A percentile compares a stretch with the other conserved stretches of the same genome.
These are phyloP conservation scores for Bagarius yarrelli DNA, from an alignment of 2,113 vertebrate species.

Conservation along the genomic window DNA sequence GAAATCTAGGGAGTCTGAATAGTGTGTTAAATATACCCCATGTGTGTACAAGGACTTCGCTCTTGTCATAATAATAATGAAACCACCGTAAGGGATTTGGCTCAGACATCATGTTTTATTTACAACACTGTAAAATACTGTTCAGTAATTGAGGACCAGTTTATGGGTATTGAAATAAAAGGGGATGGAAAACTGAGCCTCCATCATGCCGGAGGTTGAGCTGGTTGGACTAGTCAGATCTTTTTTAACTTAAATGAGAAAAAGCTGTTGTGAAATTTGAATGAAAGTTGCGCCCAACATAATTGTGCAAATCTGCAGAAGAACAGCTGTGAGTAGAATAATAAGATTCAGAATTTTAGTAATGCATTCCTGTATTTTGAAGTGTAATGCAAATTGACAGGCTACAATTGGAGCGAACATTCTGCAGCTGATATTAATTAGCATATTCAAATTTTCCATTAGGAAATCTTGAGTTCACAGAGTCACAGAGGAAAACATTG, in stretches of 20 bases:
- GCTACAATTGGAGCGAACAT: not conserved
- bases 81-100: not conserved
- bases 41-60: not conserved
- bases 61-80: not conserved
- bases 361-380: not conserved
- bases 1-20: not conserved
- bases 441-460: not conserved
- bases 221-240: not conserved
- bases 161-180: conserved; percentile 5
- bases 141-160: not conserved
- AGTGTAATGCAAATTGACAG: not conserved
- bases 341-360: not conserved
- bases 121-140: conserved; percentile 1
- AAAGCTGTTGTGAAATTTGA: not conserved
- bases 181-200: not conserved
- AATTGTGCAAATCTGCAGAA: not conserved
- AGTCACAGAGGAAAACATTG: not conserved
- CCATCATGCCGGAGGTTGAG: not conserved
- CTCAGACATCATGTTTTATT: not conserved
- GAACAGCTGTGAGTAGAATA: not conserved
- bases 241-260: not conserved
- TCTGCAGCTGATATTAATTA: not conserved
- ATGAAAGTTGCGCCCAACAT: not conserved
- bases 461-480: not conserved
- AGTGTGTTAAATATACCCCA: not conserved